Percentiles rank a stretch among this genome's conserved stretches.
Conservation (phyloP, 2,888 invertebrate species). For the Eumerus sabulonum region DNA sequence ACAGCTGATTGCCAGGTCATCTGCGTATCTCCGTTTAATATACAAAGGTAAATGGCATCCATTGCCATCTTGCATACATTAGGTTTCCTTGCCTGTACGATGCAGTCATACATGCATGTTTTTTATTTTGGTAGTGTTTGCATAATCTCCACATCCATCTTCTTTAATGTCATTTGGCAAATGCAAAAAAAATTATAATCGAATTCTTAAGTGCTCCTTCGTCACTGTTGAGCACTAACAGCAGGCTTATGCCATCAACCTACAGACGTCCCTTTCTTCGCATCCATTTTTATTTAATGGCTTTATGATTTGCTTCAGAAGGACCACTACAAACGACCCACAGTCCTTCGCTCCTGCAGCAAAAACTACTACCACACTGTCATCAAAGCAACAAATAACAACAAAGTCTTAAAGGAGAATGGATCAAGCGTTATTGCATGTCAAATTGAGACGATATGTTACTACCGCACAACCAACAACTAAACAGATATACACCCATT, state of each 20-base stretch:
- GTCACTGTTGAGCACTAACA: constrained; percentile 27
- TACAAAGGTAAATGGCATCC: no score
- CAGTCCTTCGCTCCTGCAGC: constrained; percentile 1
- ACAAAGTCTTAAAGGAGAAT: constrained; percentile 4
- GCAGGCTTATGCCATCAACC: constrained; percentile 21
- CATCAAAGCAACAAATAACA: constrained; percentile 11
- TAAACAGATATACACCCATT: constrained; percentile 15
- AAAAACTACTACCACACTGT: constrained; percentile 8
- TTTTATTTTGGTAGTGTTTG: no score
- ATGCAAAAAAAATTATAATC: constrained; percentile 45
- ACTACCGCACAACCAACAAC: constrained; percentile 16
- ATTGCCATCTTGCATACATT: no score
- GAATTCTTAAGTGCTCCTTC: constrained; percentile 58
- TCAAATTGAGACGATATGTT: constrained; percentile 31
- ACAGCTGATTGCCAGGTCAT: no score
- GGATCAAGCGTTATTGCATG: constrained; percentile 20
- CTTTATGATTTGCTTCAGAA: constrained; percentile 54
- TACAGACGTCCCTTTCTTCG: constrained; percentile 20
- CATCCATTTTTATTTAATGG: constrained; percentile 53
- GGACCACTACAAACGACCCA: constrained; percentile 3
- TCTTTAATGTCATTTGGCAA: constrained; percentile 53
- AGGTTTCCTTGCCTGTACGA: no score
- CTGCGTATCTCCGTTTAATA: no score
- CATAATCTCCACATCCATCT: constrained; percentile 50
- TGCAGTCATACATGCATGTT: no score